A percentile compares a stretch with the other conserved stretches of the same genome.
Conservation (phyloP, 2,113 vertebrate genomes). For the Varanus komodoensis region DNA sequence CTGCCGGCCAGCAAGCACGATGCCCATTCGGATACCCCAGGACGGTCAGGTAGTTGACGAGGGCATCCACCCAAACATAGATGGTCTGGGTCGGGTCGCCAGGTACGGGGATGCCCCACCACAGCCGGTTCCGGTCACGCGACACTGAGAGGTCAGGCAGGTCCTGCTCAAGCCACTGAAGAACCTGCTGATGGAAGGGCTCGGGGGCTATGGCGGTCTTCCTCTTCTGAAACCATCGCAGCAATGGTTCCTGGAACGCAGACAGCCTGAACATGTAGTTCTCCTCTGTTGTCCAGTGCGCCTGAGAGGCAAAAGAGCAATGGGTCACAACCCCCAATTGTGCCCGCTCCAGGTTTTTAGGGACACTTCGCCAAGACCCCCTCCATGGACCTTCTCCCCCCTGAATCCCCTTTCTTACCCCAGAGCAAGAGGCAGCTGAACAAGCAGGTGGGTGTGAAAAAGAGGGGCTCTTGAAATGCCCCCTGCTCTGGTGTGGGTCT, state of each 20-base stretch:
- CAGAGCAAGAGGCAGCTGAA: too few species aligned
- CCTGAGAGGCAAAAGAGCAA: conserved; percentile 72
- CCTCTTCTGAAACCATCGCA: conserved; percentile 82
- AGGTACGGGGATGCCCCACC: conserved; percentile 94
- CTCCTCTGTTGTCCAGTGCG: conserved; percentile 94
- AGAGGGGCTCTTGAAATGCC: too few species aligned
- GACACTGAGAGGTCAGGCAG: conserved; percentile 93
- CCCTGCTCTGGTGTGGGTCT: too few species aligned
- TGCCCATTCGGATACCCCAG: conserved; percentile 86
- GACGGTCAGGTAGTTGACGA: conserved; percentile 94
- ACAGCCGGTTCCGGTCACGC: conserved; percentile 86
- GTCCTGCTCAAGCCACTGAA: conserved; percentile 89
- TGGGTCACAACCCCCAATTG: rapidly evolving
- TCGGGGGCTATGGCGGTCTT: conserved; percentile 80
- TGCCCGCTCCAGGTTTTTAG: too few species aligned
- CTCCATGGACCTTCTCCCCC: too few species aligned
- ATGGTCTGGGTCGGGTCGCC: conserved; percentile 87
- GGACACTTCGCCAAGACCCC: too few species aligned
- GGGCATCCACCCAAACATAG: conserved; percentile 96
- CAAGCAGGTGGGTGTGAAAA: too few species aligned
- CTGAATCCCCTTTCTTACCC: too few species aligned
- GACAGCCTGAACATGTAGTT: conserved; percentile 97
- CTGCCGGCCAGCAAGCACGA: conserved; percentile 80
- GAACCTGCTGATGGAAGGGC: conserved; percentile 80
- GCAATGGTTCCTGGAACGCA: conserved; percentile 79